Conservation (phyloP, 2,888 invertebrate species). For the Hyalella azteca region DNA sequence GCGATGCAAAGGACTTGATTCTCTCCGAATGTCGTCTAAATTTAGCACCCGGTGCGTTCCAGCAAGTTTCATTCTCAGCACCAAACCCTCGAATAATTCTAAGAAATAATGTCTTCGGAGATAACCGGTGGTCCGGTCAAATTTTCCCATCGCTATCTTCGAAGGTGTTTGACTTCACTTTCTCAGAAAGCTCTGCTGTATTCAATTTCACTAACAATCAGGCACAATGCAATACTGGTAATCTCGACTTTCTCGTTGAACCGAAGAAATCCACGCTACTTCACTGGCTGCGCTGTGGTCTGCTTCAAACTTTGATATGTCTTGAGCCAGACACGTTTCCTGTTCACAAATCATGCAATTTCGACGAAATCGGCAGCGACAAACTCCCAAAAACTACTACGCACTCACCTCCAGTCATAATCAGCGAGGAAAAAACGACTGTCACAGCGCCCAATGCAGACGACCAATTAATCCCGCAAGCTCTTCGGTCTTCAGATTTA, state of each 20-base stretch:
- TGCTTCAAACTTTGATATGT: not conserved
- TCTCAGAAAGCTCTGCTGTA: not conserved
- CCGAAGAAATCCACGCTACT: not conserved
- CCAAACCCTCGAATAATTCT: not conserved
- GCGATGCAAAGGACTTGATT: not conserved
- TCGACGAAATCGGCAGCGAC: not conserved
- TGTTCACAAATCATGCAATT: not conserved
- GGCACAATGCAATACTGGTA: not conserved
- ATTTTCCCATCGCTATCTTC: not conserved
- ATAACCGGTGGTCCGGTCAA: not conserved
- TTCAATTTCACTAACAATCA: not conserved
- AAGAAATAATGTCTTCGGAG: not conserved
- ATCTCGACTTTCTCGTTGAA: not conserved
- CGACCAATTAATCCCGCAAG: no score
- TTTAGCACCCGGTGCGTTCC: not conserved
- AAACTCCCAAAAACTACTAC: no score
- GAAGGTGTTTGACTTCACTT: not conserved
- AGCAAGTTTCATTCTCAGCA: not conserved
- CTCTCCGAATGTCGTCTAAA: not conserved
- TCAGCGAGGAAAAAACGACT: no score
- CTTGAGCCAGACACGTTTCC: not conserved
- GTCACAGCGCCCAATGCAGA: no score
- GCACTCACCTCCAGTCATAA: no score
- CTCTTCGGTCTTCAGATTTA: no score
- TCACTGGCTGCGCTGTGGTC: conserved; percentile 11